Conservation (phyloP, 2,113 vertebrate species). For the Oophaga pumilio region DNA sequence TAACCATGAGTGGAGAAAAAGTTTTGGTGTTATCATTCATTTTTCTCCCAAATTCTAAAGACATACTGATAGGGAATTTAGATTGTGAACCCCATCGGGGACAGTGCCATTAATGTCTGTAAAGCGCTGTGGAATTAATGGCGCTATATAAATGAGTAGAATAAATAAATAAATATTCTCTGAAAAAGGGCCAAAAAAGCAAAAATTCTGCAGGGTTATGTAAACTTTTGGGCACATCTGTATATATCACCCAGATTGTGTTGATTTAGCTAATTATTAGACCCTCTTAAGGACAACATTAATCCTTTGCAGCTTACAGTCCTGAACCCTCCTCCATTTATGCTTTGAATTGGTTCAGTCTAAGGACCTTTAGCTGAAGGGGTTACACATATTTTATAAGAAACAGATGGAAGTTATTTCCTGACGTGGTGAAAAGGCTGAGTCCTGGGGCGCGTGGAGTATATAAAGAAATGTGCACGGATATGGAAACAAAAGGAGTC, state of each 20-base stretch:
- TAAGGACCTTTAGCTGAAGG: neutral
- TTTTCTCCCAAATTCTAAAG: too few species aligned
- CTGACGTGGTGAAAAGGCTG: neutral
- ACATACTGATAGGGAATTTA: too few species aligned
- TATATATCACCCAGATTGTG: neutral
- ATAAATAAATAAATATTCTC: too few species aligned
- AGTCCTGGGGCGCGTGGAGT: neutral
- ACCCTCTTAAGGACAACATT: neutral
- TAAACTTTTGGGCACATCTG: too few species aligned
- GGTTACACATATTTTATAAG: neutral
- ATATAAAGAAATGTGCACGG: neutral
- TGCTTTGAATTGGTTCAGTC: neutral
- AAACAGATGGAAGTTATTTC: slow-evolving; percentile 25
- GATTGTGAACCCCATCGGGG: too few species aligned
- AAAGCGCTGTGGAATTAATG: too few species aligned
- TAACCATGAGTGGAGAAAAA: too few species aligned
- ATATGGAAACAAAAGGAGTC: neutral
- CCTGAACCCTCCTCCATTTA: neutral
- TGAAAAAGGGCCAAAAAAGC: too few species aligned
- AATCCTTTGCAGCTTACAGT: neutral
- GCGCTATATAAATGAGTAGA: too few species aligned
- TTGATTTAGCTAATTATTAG: neutral
- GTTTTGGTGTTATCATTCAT: too few species aligned
- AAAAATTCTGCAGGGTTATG: too few species aligned
- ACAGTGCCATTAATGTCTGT: too few species aligned